Evolutionary conservation across 1,140 invertebrate genomes (phyloP).

Genomic region (Papilio xuthus): DNA sequence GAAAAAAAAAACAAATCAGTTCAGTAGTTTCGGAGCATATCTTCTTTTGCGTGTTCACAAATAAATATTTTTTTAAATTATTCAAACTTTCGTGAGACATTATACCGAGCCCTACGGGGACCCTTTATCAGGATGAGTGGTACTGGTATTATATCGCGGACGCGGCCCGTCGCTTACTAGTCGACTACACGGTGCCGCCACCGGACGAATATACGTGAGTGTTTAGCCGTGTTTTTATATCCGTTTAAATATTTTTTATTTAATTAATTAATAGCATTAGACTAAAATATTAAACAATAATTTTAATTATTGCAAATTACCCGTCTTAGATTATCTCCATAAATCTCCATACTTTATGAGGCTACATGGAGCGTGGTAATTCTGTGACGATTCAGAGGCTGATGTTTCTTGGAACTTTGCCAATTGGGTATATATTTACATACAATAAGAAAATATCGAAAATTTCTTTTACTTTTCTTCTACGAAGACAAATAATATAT

Average conservation of each 20-base stretch:
- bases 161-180: too few species aligned
- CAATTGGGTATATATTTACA: conserved; percentile 8
- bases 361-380: conserved; percentile 18
- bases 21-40: too few species aligned
- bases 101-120: too few species aligned
- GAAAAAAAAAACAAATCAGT: too few species aligned
- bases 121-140: too few species aligned
- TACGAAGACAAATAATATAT: background rate
- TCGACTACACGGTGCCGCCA: too few species aligned
- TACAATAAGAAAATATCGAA: background rate
- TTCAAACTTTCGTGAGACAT: too few species aligned
- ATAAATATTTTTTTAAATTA: too few species aligned
- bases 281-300: background rate
- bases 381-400: conserved; percentile 18
- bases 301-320: conserved; percentile 5
- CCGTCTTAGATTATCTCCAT: conserved; percentile 4
- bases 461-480: background rate
- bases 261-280: background rate
- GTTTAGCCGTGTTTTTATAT: too few species aligned
- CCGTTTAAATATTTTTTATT: background rate
- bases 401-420: background rate
- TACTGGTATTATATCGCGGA: too few species aligned
- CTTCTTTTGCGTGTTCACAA: too few species aligned
- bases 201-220: too few species aligned
- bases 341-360: conserved; percentile 18